Evolutionary conservation across 1,140 invertebrate species (phyloP).

Genomic region (Anoplophora glabripennis): DNA sequence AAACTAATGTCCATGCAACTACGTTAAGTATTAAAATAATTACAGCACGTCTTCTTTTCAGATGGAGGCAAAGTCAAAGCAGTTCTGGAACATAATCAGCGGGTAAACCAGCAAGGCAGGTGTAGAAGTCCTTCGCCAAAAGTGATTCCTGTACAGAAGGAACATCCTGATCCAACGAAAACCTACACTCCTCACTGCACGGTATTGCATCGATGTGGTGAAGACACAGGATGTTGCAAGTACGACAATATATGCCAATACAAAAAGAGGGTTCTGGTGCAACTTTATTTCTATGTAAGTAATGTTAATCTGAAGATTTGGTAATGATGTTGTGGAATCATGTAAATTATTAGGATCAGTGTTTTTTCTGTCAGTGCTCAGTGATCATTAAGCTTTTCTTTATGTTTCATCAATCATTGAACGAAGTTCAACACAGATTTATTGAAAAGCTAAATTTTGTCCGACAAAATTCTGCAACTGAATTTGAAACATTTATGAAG

Average conservation of each 20-base stretch:
- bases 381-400: too few relatives aligned
- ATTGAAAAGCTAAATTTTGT: too few relatives aligned
- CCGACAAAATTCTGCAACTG: too few relatives aligned
- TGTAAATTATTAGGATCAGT: too few relatives aligned
- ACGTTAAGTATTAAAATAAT: background rate
- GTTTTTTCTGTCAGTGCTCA: too few relatives aligned
- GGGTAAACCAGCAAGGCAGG: conserved; percentile 57
- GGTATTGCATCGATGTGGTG: conserved; percentile 70
- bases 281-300: conserved; percentile 73
- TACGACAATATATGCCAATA: conserved; percentile 62
- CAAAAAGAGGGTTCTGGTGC: conserved; percentile 60
- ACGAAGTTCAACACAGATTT: too few relatives aligned
- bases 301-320: conserved; percentile 9
- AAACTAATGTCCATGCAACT: too few relatives aligned
- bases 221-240: conserved; percentile 73
- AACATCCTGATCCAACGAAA: conserved; percentile 66
- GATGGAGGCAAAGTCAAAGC: conserved; percentile 26
- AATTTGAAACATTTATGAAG: too few relatives aligned
- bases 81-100: conserved; percentile 57
- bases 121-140: conserved; percentile 62
- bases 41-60: conserved; percentile 22
- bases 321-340: too few relatives aligned
- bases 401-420: too few relatives aligned
- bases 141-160: conserved; percentile 60
- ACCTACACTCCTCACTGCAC: conserved; percentile 72